Conservation (phyloP, 2,113 vertebrate genomes). For the Thunnus maccoyii region DNA sequence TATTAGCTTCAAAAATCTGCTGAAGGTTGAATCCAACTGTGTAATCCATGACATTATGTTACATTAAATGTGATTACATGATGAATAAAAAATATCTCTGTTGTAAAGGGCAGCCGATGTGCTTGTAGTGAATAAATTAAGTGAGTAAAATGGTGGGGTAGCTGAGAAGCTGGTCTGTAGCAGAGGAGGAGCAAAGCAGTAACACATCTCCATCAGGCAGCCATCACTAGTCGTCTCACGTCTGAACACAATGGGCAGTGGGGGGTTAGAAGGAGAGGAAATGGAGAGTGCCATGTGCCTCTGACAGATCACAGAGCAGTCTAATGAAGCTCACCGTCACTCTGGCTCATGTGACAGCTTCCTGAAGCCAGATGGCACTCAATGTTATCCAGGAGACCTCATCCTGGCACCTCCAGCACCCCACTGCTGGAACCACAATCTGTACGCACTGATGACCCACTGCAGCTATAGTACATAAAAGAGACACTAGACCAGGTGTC, state of each 20-base stretch:
- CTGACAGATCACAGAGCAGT: slow-evolving; percentile 58
- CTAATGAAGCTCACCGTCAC: slow-evolving; percentile 49
- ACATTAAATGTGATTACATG: background rate
- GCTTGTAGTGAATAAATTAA: background rate
- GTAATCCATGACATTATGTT: background rate
- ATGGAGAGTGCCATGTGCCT: slow-evolving; percentile 65
- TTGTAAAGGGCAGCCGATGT: background rate
- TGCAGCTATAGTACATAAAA: background rate
- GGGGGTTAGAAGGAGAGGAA: slow-evolving; percentile 11
- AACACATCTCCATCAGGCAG: slow-evolving; percentile 27
- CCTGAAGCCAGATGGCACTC: slow-evolving; percentile 55
- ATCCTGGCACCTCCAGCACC: slow-evolving; percentile 11
- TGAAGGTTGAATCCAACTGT: background rate
- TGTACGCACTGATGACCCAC: slow-evolving; percentile 22
- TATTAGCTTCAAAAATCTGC: background rate
- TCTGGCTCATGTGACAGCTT: slow-evolving; percentile 44
- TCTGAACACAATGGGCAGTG: slow-evolving; percentile 16
- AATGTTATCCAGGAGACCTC: slow-evolving; percentile 49
- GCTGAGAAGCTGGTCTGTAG: background rate
- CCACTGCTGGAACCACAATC: slow-evolving; percentile 12
- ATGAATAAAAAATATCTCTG: background rate
- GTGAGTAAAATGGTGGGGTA: background rate
- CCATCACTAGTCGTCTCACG: slow-evolving; percentile 47
- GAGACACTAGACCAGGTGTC: background rate
- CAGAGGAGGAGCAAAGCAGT: slow-evolving; percentile 6